Base-by-base conservation (phyloP, 2,888 invertebrate genomes). In the Caenorhabditis japonica region DNA sequence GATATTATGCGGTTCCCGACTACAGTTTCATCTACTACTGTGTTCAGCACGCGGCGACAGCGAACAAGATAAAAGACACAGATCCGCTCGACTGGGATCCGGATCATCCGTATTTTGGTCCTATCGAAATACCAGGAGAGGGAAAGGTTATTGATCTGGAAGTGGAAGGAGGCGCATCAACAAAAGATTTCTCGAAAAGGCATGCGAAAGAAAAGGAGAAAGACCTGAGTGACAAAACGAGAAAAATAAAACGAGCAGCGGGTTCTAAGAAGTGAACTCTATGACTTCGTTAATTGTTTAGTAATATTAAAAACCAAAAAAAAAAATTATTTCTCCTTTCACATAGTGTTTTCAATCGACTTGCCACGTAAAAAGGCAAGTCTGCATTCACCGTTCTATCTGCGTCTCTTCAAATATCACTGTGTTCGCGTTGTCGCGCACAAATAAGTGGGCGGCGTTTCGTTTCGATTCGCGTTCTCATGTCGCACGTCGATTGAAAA, bases 51-150 rank as follows among this genome's bases (percentile, higher is more conserved):
- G 80, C 82, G 1, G 70, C 71, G 33, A 76, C 75, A 71, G 81
- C 62, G 13, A 78, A 77, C 39, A 52, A 55, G 4, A 72, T 78
- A 43, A 78, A 79, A 21, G 75, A 79, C n/a, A 46, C 43, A 8
- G 80, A 76, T 38, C 79, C 83, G 8, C 38, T 83, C 4, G 83
- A 83, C 41, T 83, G 81, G 81, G 83, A 83, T 47, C 73, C 72
- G 10, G 66, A 59, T 5, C 39, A 46, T 23, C 60, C 61, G 3
- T 83, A 80, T 53, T 43, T 34, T 10, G 81, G 79, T 1, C 83
- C 81, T 8, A 55, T 69, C 27, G 77, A 77, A 36, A 19, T 30
- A 13, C 79, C 79, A 0, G 79, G 79, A 5, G 76, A 77, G 23
- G 79, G 79, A 52, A 73, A 73, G 41, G 61, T 73, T n/a, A 73